These are phyloP conservation scores for Eubasilissa splendida DNA, from an alignment of 2,888 invertebrate genomes.

Conservation along the genomic window DNA sequence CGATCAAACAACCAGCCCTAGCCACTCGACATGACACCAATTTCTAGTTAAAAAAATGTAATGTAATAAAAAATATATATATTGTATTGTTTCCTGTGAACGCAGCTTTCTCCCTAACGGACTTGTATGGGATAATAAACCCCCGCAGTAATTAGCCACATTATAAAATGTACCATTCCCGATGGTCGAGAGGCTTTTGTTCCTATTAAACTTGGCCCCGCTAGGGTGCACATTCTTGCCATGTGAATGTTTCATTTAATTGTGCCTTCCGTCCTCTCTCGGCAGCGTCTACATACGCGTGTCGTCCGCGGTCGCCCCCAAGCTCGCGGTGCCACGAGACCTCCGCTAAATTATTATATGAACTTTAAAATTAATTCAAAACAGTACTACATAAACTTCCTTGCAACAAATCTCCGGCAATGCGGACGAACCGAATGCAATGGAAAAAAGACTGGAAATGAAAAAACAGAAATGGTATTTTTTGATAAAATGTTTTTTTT, in stretches of 20 bases:
- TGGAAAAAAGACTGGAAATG: no score
- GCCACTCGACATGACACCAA: no score
- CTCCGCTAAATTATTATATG: neutral
- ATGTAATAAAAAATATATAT: no score
- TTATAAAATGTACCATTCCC: constrained; percentile 9
- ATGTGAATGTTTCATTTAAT: constrained; percentile 24
- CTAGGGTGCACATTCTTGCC: constrained; percentile 18
- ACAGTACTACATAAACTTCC: no score
- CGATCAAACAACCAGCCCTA: no score
- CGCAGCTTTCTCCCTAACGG: no score
- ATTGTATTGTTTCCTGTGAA: no score
- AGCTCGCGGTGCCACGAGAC: neutral
- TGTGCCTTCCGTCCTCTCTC: neutral
- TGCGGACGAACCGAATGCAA: no score
- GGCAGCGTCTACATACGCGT: neutral
- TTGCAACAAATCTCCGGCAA: no score
- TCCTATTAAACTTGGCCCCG: constrained; percentile 9
- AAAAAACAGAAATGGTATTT: no score
- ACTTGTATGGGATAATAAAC: constrained; percentile 4
- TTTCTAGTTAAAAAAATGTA: no score
- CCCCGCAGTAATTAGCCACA: constrained; percentile 33
- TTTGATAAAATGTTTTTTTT: no score
- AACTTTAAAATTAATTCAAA: constrained; percentile 23
- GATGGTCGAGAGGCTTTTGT: constrained; percentile 19
- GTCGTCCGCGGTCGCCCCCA: constrained; percentile 22